phyloP scores from a whole-genome alignment of 2,113 vertebrate genomes.

The Myotis yumanensis region DNA sequence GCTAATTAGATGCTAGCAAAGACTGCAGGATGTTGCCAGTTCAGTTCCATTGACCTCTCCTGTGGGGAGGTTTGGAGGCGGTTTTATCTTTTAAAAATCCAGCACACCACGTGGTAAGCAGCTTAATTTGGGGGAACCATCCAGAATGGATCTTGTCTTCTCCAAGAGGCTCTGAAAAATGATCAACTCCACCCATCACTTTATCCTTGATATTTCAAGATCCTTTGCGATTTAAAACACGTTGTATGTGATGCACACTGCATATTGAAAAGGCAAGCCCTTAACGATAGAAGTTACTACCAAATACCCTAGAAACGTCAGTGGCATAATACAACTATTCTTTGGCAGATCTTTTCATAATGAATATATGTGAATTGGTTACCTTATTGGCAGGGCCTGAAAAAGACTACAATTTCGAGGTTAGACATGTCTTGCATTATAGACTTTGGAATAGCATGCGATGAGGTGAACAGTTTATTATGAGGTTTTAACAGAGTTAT shows the following conservation, averaged over 20 bases:
- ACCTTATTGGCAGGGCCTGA: conserved; percentile 33
- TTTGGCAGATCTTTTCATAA: conserved; percentile 36
- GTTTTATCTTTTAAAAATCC: neutral
- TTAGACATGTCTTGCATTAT: conserved; percentile 49
- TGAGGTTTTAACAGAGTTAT: conserved; percentile 50
- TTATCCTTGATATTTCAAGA: neutral
- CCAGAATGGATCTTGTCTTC: neutral
- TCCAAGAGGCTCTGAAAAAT: neutral
- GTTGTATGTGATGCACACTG: neutral
- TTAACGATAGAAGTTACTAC: neutral
- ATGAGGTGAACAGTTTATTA: conserved; percentile 66
- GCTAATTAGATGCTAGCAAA: conserved; percentile 40
- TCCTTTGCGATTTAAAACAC: neutral
- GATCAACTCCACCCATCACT: neutral
- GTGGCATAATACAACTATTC: neutral
- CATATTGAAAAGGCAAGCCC: neutral
- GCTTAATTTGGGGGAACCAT: neutral
- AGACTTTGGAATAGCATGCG: conserved; percentile 58
- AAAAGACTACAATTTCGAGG: conserved; percentile 46
- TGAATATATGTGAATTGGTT: conserved; percentile 62
- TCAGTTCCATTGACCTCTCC: conserved; percentile 30
- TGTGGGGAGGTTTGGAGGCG: neutral
- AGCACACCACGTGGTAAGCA: neutral
- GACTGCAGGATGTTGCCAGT: neutral
- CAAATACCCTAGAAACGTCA: neutral